Base-by-base conservation (phyloP, 1,140 invertebrate genomes). In the Protaetia brevitarsis region DNA sequence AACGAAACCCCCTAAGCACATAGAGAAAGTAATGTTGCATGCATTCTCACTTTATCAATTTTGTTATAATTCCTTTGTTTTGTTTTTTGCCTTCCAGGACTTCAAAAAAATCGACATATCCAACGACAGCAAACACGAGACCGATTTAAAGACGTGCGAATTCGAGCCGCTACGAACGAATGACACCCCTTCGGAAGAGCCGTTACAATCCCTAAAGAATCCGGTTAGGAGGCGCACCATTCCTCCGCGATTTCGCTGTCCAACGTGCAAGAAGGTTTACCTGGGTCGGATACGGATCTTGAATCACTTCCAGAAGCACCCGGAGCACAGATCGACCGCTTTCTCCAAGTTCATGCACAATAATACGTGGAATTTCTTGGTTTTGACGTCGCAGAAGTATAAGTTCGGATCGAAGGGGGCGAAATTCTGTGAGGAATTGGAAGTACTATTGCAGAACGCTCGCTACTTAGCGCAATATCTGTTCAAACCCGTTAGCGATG, bases 241-340 rank as follows among this genome's bases (percentile, higher is more conserved):
- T 68, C 80, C 84, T 0, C 78, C 83, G 29, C 80, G 82, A 28
- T 85, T 82, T 63, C 74, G 80, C 2, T 86, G 85, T 73, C 82
- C 84, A 2, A 84, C 82, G 8, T 86, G 85, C 67, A 79, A 79
- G 34, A 85, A 85, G 72, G 81, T 83, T 26, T 86, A 86, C 72
- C 67, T 85, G 21, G 84, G 84, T 23, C 75, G 79, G 30, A 80
- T 74, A 11, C 77, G 80, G 37, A 85, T 86, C 82, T 79, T 82
- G 2, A 77, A 84, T 30, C 88, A 90, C 77, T 86, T 88, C 68
- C 80, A 85, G 69, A 79, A 86, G 64, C 79, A 85, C 76, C 87
- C 87, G 2, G 80, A 82, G 67, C 88, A 89, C 77, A 84, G 86
- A 21, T 67, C 70, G n/a, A 36, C 72, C 7, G 64, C 72, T 7